Percentiles rank a stretch among this genome's conserved stretches.
These are phyloP conservation scores for Cheilosia variabilis DNA, from an alignment of 2,888 invertebrate species.

Conservation along the genomic window DNA sequence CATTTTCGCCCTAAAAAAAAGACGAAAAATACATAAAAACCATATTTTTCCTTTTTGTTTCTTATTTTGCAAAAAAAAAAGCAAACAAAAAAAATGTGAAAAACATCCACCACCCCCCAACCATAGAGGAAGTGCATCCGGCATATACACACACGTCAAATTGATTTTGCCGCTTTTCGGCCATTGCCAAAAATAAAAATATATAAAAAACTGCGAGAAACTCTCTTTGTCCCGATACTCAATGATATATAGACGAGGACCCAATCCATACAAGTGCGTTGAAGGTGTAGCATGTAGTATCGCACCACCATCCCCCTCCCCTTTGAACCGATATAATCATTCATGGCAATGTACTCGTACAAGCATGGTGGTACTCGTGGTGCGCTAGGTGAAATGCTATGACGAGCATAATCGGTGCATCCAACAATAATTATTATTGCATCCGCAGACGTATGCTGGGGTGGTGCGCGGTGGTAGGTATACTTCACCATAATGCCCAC, in stretches of 20 bases:
- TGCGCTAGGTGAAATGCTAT: conserved; percentile 73
- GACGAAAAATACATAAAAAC: conserved; percentile 35
- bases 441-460: conserved; percentile 70
- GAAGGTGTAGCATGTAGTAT: not conserved
- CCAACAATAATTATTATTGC: conserved; percentile 76
- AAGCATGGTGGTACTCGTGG: conserved; percentile 54
- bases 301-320: not conserved
- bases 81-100: conserved; percentile 10
- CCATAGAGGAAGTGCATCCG: conserved; percentile 61
- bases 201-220: conserved; percentile 24
- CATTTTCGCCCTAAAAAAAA: conserved; percentile 45
- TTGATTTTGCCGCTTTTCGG: conserved; percentile 74
- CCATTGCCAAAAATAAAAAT: conserved; percentile 55
- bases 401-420: conserved; percentile 75
- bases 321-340: conserved; percentile 66
- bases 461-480: conserved; percentile 38
- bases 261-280: conserved; percentile 1
- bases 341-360: conserved; percentile 63
- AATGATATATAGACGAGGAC: not conserved
- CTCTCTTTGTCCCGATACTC: conserved; percentile 46
- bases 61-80: conserved; percentile 49
- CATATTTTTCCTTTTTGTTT: conserved; percentile 45
- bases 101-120: conserved; percentile 27
- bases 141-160: conserved; percentile 69
- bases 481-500: conserved; percentile 62